A percentile compares a stretch with the other conserved stretches of the same genome.
Conservation (phyloP, 2,888 invertebrate genomes). For the Eudemis profundana region DNA sequence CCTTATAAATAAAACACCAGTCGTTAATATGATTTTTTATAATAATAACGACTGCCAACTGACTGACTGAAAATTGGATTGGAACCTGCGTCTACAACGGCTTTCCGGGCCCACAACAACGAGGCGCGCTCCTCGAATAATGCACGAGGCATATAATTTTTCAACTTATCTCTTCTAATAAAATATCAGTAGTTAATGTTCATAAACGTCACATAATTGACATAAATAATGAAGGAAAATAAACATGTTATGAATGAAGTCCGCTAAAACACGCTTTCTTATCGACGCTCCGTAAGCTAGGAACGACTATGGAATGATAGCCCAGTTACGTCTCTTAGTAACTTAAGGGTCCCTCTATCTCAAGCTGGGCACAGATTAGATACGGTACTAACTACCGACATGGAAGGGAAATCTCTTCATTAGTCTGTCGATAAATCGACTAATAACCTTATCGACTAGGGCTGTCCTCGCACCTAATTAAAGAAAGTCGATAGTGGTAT, state of each 20-base stretch:
- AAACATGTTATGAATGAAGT: not conserved
- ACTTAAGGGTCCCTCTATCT: conserved; percentile 10
- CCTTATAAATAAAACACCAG: too few species aligned
- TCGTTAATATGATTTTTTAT: too few species aligned
- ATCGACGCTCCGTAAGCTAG: not conserved
- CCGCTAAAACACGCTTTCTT: not conserved
- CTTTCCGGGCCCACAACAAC: too few species aligned
- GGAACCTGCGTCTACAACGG: too few species aligned
- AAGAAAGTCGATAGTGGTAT: conserved; percentile 19
- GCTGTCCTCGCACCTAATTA: conserved; percentile 30
- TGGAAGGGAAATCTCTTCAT: conserved; percentile 36
- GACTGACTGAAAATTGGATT: too few species aligned
- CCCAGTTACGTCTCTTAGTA: conserved; percentile 9
- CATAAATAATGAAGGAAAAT: not conserved
- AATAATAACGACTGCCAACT: too few species aligned
- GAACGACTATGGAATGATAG: not conserved
- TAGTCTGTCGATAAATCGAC: conserved; percentile 28
- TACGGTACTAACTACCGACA: conserved; percentile 19
- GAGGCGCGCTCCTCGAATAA: too few species aligned
- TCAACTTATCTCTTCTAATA: too few species aligned
- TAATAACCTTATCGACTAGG: conserved; percentile 26
- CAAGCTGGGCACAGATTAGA: conserved; percentile 21
- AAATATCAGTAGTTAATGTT: too few species aligned
- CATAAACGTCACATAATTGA: not conserved
- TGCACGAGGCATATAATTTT: too few species aligned